Evolutionary conservation across 2,797 vertebrate species (phyloP).

Genomic region (Sebastes itinus): DNA sequence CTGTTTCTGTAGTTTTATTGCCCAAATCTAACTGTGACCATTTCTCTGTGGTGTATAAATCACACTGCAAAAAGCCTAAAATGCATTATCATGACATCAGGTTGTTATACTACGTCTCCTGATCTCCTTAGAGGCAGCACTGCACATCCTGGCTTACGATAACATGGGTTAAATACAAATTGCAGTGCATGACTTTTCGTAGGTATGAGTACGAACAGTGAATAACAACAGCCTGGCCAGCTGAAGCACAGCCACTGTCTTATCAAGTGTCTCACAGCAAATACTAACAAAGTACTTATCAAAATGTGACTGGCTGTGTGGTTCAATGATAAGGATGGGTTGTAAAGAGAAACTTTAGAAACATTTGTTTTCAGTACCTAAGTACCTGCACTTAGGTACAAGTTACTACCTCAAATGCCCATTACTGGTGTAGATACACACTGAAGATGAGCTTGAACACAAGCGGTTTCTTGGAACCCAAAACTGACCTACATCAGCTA

Average conservation of each 20-base stretch:
- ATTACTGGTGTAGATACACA: not conserved
- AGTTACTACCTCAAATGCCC: not conserved
- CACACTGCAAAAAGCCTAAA: too few relatives aligned
- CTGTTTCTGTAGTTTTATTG: not conserved
- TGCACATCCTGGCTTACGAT: not conserved
- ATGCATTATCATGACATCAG: too few relatives aligned
- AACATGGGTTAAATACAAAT: not conserved
- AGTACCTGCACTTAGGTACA: not conserved
- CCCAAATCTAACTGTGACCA: not conserved
- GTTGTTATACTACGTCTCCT: not conserved
- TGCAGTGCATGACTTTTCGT: not conserved
- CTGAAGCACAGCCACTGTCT: too few relatives aligned
- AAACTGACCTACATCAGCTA: not conserved
- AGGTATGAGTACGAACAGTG: not conserved
- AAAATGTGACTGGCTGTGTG: not conserved
- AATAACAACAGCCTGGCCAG: too few relatives aligned
- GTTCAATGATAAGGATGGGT: not conserved
- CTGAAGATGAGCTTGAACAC: not conserved
- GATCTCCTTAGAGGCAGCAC: not conserved
- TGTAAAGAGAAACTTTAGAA: not conserved
- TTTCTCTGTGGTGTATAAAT: not conserved
- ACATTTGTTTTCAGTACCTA: not conserved
- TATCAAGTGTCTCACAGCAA: too few relatives aligned
- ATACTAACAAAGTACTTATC: not conserved
- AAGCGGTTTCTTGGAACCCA: not conserved